Evolutionary conservation across 2,113 vertebrate species (phyloP).

Genomic region (Hylia prasina): DNA sequence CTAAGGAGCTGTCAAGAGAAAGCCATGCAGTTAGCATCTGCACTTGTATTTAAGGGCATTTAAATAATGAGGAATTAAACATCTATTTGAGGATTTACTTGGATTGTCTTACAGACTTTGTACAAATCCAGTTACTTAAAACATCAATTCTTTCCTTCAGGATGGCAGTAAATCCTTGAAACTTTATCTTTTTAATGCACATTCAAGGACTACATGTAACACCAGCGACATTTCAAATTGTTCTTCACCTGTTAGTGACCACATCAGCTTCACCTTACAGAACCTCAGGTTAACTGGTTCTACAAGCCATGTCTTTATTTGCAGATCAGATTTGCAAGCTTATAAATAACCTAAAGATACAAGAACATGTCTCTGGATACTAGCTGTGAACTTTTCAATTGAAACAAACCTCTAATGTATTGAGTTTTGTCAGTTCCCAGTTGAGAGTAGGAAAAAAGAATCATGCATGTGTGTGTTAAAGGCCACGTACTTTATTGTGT

Average conservation of each 20-base stretch:
- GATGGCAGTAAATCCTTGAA: conserved; percentile 46
- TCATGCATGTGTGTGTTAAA: conserved; percentile 57
- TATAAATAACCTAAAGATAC: conserved; percentile 6
- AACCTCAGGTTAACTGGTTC: background rate
- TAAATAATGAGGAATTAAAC: conserved; percentile 57
- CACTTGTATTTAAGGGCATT: conserved; percentile 25
- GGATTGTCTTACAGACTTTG: conserved; percentile 46
- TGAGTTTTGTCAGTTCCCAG: conserved; percentile 57
- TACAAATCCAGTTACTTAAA: conserved; percentile 59
- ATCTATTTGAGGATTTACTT: conserved; percentile 51
- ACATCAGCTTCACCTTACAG: background rate
- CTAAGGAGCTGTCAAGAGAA: conserved; percentile 10
- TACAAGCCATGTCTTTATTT: conserved; percentile 15
- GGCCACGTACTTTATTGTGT: conserved; percentile 68
- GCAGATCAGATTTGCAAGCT: conserved; percentile 9
- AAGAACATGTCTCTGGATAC: background rate
- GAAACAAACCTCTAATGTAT: conserved; percentile 23
- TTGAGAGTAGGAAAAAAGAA: conserved; percentile 49
- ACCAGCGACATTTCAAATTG: background rate
- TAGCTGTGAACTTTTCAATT: background rate
- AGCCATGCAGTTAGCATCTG: background rate
- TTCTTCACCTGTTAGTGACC: conserved; percentile 11
- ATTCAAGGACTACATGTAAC: background rate
- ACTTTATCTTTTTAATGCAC: conserved; percentile 15
- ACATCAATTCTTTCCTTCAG: conserved; percentile 23